Conservation (phyloP, 1,140 invertebrate species). For the Trigoniulus corallinus region DNA sequence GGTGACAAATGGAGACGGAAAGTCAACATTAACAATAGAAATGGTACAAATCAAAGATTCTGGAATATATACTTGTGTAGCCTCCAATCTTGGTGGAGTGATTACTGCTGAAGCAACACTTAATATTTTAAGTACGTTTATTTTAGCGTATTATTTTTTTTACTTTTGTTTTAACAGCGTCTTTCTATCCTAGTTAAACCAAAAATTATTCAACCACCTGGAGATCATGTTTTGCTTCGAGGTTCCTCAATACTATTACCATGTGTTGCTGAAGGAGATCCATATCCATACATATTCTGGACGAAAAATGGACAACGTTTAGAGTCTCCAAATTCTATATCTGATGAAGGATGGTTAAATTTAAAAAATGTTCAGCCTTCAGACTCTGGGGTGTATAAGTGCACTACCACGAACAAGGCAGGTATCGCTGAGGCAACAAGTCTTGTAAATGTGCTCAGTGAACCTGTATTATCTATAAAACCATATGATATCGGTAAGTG, state of each 20-base stretch:
- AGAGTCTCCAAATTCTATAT: no score
- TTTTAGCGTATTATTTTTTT: background rate
- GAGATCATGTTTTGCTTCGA: conserved; percentile 18
- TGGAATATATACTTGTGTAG: conserved; percentile 27
- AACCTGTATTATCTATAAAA: background rate
- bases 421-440: background rate
- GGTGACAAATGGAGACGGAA: conserved; percentile 7
- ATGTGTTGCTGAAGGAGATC: conserved; percentile 24
- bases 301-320: conserved; percentile 27
- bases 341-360: conserved; percentile 1
- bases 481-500: background rate
- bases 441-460: conserved; percentile 11
- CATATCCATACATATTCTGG: conserved; percentile 26
- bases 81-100: conserved; percentile 21
- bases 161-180: conserved; percentile 18
- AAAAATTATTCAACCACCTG: conserved; percentile 20
- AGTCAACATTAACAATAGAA: no score
- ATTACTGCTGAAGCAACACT: conserved; percentile 9
- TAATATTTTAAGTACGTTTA: conserved; percentile 8
- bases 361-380: conserved; percentile 10
- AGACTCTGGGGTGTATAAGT: conserved; percentile 27
- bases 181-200: no score
- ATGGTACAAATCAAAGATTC: no score
- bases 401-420: conserved; percentile 25
- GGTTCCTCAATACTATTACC: conserved; percentile 18